Conservation (phyloP, 2,888 invertebrate genomes). For the Rotaria socialis region DNA sequence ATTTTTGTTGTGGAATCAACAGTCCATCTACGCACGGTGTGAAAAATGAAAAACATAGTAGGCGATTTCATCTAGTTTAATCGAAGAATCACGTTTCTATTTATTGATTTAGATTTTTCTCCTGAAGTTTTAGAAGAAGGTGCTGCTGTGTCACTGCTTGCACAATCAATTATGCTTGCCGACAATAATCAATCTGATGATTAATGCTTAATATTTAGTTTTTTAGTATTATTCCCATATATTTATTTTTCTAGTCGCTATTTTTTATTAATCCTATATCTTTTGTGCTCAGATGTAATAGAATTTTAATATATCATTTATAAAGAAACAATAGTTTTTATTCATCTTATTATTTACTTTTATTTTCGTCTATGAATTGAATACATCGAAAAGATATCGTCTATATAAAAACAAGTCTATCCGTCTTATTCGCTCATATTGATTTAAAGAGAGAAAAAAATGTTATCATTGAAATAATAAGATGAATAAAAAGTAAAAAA, state of each 20-base stretch:
- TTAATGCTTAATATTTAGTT: not conserved
- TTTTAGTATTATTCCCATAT: not conserved
- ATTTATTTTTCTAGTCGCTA: not conserved
- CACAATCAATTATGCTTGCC: not conserved
- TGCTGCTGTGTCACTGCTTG: not conserved
- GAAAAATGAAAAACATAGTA: not conserved
- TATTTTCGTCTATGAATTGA: constrained; percentile 8
- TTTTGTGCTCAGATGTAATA: not conserved
- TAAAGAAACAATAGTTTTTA: too few relatives aligned
- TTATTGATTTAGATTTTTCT: not conserved
- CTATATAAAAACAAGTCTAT: not conserved
- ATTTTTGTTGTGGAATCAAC: not conserved
- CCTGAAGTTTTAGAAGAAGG: not conserved
- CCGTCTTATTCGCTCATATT: not conserved
- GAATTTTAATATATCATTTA: not conserved
- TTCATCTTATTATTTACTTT: not conserved
- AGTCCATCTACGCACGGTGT: not conserved
- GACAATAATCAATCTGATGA: not conserved
- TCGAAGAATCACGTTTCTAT: not conserved
- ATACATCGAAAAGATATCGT: not conserved
- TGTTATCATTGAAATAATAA: not conserved
- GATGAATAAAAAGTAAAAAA: not conserved
- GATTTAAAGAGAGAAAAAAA: not conserved
- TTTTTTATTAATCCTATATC: not conserved
- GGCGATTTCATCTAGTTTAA: not conserved